Conservation (phyloP, 2,797 vertebrate species). For the Thaleichthys pacificus region DNA sequence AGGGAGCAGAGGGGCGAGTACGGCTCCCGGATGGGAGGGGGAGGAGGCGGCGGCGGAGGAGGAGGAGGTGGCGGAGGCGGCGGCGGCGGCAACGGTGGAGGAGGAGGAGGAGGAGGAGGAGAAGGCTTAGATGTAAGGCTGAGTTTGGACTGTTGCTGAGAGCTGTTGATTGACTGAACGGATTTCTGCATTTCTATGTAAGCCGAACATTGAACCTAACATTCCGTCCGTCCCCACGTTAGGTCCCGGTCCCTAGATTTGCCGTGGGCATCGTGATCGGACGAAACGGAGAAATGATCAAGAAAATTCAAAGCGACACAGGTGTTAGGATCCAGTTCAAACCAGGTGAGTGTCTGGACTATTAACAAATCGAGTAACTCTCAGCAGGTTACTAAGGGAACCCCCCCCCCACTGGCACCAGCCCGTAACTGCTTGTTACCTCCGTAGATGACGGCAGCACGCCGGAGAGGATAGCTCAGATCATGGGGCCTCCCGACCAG, state of each 20-base stretch:
- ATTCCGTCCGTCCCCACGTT: background rate
- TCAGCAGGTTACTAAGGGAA: no score
- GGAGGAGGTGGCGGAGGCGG: conserved; percentile 12
- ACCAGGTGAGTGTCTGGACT: conserved; percentile 77
- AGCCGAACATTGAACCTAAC: background rate
- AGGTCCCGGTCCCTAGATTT: conserved; percentile 98
- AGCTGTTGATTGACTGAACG: no score
- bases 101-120: conserved; percentile 76
- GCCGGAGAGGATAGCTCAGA: conserved; percentile 97
- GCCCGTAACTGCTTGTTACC: background rate
- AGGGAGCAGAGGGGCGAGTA: conserved; percentile 97
- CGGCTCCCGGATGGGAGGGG: conserved; percentile 89
- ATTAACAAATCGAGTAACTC: conserved; percentile 31
- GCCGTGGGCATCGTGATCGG: conserved; percentile 98
- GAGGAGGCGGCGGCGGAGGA: conserved; percentile 57
- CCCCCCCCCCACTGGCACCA: no score
- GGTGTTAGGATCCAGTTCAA: conserved; percentile 99
- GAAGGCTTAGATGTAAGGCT: conserved; percentile 88
- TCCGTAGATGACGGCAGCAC: conserved; percentile 92
- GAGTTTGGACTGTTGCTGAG: no score
- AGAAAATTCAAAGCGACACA: conserved; percentile 99
- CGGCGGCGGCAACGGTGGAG: conserved; percentile 42
- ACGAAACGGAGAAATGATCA: conserved; percentile 99
- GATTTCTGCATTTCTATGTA: no score
- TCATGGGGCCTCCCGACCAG: conserved; percentile 95